Base-by-base conservation (phyloP, 2,797 vertebrate species). In the Rhadinocentrus ornatus region DNA sequence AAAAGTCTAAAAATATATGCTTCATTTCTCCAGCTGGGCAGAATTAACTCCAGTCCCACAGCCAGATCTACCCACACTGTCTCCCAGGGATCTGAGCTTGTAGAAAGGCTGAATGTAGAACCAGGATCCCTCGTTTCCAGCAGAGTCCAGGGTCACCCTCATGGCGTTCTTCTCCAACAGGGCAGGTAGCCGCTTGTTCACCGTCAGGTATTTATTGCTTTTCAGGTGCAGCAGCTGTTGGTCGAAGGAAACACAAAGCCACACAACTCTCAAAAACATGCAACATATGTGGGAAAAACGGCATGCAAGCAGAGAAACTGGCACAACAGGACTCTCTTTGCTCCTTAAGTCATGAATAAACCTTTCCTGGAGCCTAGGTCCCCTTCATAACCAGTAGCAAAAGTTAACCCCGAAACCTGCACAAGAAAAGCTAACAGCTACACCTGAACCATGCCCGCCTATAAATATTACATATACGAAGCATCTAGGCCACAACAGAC, bases 71-170 rank as follows among this genome's bases (percentile, higher is more conserved):
- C 92, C 81, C 86, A 99, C 98, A 4, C 97, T 99, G 93, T 99
- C 98, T 67, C 98, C 97, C 11, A 99, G 96, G 81, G 97, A 99
- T 8, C 98, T 95, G 37, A 99, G 94, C 66, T 99, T 99, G 94
- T 99, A 99, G 91, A 99, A 99, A 0, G 98, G 98, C 71, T 99
- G 98, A 63, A 99, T 99, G 92, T 99, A 99, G 90, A 99, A 99
- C 98, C 98, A 99, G 91, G 98, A 99, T 3, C 98, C 98, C 75
- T 99, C 98, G 0, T 99, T 99, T 35, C 98, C 97, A 1, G 98
- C 97, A 3, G 96, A 97, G 27, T 99, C 98, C 93, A 99, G 82
- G 0, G 97, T 99, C 75, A 99, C 97, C 32, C 98, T 91, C 98
- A 99, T 99, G 80, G 98, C 98, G 3, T 99, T 99, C 93, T 99